Evolutionary conservation across 2,888 invertebrate species (phyloP).

Genomic region (Graphium colonna): DNA sequence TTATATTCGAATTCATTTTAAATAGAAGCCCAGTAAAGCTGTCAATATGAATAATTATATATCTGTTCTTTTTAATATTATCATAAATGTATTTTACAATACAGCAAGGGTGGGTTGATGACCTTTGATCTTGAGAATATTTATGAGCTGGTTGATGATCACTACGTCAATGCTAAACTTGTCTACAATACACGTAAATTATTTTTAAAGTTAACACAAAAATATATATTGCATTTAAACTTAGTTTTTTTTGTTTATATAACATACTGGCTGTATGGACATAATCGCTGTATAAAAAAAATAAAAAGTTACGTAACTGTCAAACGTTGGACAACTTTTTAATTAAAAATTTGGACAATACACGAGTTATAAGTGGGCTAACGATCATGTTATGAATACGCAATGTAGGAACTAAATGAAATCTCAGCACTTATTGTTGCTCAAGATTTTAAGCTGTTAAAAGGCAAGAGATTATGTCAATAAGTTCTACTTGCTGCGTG

Average conservation of each 20-base stretch:
- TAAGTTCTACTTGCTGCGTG: conserved; percentile 1
- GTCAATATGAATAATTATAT: conserved; percentile 16
- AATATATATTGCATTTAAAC: too few relatives aligned
- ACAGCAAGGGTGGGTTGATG: conserved; percentile 17
- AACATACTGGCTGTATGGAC: too few relatives aligned
- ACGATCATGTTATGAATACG: neutral
- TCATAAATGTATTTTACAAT: conserved; percentile 17
- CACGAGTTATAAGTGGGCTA: neutral
- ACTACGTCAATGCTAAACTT: neutral
- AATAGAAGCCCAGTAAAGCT: conserved; percentile 8
- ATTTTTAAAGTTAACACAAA: neutral
- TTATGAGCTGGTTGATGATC: conserved; percentile 5
- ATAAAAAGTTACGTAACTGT: neutral
- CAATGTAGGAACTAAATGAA: neutral
- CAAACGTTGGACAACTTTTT: neutral
- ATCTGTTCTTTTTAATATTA: conserved; percentile 7
- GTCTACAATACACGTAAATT: neutral
- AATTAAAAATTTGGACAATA: too few relatives aligned
- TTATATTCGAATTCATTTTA: conserved; percentile 16
- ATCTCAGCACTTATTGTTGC: neutral
- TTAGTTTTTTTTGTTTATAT: too few relatives aligned
- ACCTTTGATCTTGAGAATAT: conserved; percentile 15
- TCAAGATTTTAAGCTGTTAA: conserved; percentile 2
- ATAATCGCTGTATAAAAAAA: too few relatives aligned
- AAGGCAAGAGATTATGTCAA: conserved; percentile 10